Evolutionary conservation across 2,797 vertebrate genomes (phyloP).

Genomic region (Kryptopterus vitreolus): DNA sequence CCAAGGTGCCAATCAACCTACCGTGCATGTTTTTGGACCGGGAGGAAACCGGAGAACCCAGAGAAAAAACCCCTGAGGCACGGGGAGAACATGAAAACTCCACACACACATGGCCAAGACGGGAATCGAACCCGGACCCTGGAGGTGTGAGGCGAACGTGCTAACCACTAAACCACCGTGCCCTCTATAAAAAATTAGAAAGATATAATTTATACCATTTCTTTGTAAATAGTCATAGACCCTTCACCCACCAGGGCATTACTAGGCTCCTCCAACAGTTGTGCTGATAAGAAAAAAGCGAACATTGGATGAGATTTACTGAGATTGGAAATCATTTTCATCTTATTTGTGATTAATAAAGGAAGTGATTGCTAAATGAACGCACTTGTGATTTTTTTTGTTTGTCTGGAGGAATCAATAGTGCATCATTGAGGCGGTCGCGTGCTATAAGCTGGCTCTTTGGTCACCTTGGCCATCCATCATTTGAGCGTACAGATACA

Average conservation of each 20-base stretch:
- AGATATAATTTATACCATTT: too few relatives aligned
- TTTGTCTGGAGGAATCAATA: conserved; percentile 86
- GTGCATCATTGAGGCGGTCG: conserved; percentile 91
- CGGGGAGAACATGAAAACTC: too few relatives aligned
- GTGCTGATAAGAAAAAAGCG: conserved; percentile 31
- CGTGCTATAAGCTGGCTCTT: conserved; percentile 86
- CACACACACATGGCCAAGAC: too few relatives aligned
- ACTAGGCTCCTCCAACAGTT: conserved; percentile 8
- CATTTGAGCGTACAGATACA: conserved; percentile 95
- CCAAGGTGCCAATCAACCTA: too few relatives aligned
- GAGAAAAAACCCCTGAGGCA: too few relatives aligned
- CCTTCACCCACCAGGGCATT: neutral
- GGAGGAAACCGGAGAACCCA: too few relatives aligned
- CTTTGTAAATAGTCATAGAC: too few relatives aligned
- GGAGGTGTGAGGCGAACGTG: too few relatives aligned
- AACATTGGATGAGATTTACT: conserved; percentile 32
- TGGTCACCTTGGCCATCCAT: conserved; percentile 93
- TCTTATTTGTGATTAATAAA: conserved; percentile 56
- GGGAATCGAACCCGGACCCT: too few relatives aligned
- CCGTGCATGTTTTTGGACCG: too few relatives aligned
- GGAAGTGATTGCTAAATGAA: conserved; percentile 47
- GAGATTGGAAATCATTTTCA: conserved; percentile 51
- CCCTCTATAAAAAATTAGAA: too few relatives aligned
- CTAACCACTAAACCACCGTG: too few relatives aligned
- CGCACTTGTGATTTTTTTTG: conserved; percentile 84